These are phyloP conservation scores for Stigmatopora argus DNA, from an alignment of 2,113 vertebrate genomes.

Conservation along the genomic window DNA sequence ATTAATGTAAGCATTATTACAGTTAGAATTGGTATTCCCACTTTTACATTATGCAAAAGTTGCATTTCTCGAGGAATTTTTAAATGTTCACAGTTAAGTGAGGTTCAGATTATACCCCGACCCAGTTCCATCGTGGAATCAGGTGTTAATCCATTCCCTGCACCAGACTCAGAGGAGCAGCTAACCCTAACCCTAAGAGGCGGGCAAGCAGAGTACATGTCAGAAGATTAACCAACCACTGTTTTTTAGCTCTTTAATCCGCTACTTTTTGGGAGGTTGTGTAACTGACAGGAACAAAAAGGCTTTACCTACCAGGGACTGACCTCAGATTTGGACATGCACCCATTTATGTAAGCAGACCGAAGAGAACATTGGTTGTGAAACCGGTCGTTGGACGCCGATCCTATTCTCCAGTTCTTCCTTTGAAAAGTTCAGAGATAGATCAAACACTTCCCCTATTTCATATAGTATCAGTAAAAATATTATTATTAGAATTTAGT, in stretches of 20 bases:
- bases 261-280: constrained; percentile 27
- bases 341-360: constrained; percentile 43
- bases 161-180: constrained; percentile 5
- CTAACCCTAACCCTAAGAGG: background rate
- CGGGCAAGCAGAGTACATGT: background rate
- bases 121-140: constrained; percentile 33
- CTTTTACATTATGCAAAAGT: background rate
- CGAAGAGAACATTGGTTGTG: background rate
- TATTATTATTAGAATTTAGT: no score
- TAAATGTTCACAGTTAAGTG: constrained; percentile 1
- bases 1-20: background rate
- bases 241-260: constrained; percentile 52
- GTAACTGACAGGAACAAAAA: constrained; percentile 45
- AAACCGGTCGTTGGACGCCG: background rate
- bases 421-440: background rate
- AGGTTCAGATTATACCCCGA: constrained; percentile 8
- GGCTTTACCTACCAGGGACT: constrained; percentile 33
- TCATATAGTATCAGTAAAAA: no score
- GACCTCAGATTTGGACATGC: constrained; percentile 28
- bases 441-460: background rate
- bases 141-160: constrained; percentile 32
- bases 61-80: background rate
- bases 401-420: background rate
- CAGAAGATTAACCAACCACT: constrained; percentile 27
- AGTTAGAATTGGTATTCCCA: background rate